A percentile compares a stretch with the other conserved stretches of the same genome.
phyloP scores from a whole-genome alignment of 2,797 vertebrate genomes.

The Gallinago nigripennis region DNA sequence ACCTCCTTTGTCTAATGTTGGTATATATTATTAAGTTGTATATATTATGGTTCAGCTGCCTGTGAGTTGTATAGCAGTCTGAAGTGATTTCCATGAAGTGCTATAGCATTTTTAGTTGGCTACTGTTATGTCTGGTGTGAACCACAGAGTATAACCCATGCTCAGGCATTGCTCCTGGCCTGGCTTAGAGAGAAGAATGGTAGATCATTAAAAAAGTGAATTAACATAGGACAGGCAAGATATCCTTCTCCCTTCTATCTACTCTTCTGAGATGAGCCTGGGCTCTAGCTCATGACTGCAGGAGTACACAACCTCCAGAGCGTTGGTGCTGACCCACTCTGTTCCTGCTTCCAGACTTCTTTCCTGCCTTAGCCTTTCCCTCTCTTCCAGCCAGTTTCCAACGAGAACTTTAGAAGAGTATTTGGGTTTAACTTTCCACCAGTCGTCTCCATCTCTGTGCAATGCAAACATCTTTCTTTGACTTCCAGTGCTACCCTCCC shows the following conservation, averaged over 20 bases:
- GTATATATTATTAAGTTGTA: background rate
- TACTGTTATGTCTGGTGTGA: background rate
- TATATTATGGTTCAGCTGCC: background rate
- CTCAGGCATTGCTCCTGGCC: background rate
- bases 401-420: constrained; percentile 43
- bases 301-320: background rate
- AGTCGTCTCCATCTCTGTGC: background rate
- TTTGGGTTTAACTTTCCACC: constrained; percentile 26
- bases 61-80: background rate
- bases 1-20: background rate
- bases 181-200: background rate
- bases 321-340: background rate
- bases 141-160: background rate
- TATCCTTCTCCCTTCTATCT: background rate
- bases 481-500: background rate
- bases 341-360: background rate
- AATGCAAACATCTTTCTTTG: background rate
- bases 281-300: background rate
- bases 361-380: constrained; percentile 43
- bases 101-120: background rate
- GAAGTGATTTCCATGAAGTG: background rate
- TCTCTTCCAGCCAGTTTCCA: constrained; percentile 69
- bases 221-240: background rate
- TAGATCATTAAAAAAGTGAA: background rate
- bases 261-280: background rate